Evolutionary conservation across 1,140 invertebrate genomes (phyloP), one percentile per base, ranked within the genome.

Genomic region (Musca domestica): DNA sequence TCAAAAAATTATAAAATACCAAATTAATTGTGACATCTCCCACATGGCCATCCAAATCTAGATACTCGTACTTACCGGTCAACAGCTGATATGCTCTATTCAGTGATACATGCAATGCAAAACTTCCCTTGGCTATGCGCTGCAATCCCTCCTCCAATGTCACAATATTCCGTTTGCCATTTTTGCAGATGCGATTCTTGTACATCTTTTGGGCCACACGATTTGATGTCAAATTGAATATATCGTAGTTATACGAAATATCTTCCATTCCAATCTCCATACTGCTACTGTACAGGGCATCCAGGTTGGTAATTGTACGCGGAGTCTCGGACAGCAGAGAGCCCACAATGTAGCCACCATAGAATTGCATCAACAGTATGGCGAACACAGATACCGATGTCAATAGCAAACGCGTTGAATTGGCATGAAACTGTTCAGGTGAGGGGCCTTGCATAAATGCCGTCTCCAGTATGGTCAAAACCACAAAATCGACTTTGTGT

Each of bases 341-440:
- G 9, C 87, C 86, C 2, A 90, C 88, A 69, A 89, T 87, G 72
- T 83, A 87, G 3, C 87, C 88, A 0, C 86, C 86, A 76, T 89
- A 89, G 71, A 88, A 89, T 72, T 88, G 86, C 78, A 83, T 86
- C 12, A 87, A 69, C 46, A 88, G 71, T 58, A 86, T 74, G 20
- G 84, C 84, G 76, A 87, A 87, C 0, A 87, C 22, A 47, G 87
- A 84, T 15, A 86, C 76, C 0, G 83, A 81, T 17, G 73, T 66
- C 10, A 87, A 70, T 12, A 85, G 83, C 0, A 84, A 67, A 10
- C 81, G 73, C 5, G 76, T 78, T n/a, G 78, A 80, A 1, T 71
- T 58, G 12, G 74, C 51, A 1, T 41, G 41, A n/a, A 79, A 80
- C 4, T 71, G n/a, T n/a, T 71, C 71, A 1, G 51, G 27, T 17